phyloP scores from a whole-genome alignment of 2,888 invertebrate genomes.

The Dicyrtoma fusca region DNA sequence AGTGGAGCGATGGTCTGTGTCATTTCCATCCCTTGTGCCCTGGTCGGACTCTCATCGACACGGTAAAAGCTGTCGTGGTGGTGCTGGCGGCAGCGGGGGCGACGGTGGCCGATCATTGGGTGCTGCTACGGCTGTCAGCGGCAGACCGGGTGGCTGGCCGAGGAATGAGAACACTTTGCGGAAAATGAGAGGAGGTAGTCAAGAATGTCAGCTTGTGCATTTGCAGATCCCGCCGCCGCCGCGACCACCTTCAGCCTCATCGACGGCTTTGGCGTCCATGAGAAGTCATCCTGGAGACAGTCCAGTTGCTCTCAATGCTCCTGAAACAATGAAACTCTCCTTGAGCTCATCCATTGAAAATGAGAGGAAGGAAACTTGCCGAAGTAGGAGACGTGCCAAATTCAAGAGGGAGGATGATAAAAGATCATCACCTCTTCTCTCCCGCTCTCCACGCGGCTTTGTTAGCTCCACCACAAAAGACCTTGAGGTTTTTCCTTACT shows the following conservation, averaged over 20 bases:
- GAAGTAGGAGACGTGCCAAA: slow-evolving; percentile 36
- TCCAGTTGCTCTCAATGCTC: slow-evolving; percentile 19
- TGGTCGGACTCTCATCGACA: not conserved
- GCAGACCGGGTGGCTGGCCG: not conserved
- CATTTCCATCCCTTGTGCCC: slow-evolving; percentile 6
- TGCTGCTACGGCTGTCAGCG: not conserved
- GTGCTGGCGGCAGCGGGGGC: slow-evolving; percentile 35
- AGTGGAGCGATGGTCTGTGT: slow-evolving; percentile 47
- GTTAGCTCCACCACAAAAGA: slow-evolving; percentile 23
- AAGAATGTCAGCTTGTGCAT: not conserved
- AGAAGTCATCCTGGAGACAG: slow-evolving; percentile 10
- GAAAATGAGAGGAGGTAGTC: not conserved
- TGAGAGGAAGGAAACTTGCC: slow-evolving; percentile 26
- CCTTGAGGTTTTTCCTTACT: slow-evolving; percentile 30
- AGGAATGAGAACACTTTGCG: not conserved
- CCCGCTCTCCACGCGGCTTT: slow-evolving; percentile 14
- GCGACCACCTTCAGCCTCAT: too few species aligned
- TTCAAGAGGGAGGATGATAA: slow-evolving; percentile 26
- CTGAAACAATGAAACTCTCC: slow-evolving; percentile 22
- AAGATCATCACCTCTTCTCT: slow-evolving; percentile 22
- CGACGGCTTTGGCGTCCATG: not conserved
- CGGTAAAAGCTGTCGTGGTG: not conserved
- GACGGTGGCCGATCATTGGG: not conserved
- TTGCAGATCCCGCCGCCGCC: too few species aligned
- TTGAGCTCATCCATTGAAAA: slow-evolving; percentile 25